Base-by-base conservation (phyloP, 2,888 invertebrate species). In the Eupelmus urozonus region DNA sequence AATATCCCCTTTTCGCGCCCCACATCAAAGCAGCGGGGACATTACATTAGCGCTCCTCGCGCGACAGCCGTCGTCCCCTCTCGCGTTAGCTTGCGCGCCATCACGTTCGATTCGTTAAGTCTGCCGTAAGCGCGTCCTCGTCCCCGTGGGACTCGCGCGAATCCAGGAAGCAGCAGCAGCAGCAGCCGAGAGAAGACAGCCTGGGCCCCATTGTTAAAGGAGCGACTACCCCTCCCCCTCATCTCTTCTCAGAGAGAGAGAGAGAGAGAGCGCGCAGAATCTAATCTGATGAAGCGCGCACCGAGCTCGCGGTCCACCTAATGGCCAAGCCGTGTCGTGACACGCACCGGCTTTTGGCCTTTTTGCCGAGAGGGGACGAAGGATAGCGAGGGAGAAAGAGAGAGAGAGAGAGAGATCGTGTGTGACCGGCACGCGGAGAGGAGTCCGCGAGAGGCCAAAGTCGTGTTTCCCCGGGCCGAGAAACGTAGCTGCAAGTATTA, bases 261-360 rank as follows among this genome's bases (percentile, higher is more conserved):
- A 49, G 40, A 60, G 60, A 60, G 57, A 60, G 40, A 72, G 87
- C 83, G 84, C 85, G 84, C 83, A 84, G 87, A 87, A 89, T 88
- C 88, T 88, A 89, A 89, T 89, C 89, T 89, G 89, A 89, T 89
- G 88, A 84, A 86, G 85, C 88, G 84, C 71, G n/a, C n/a, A n/a
- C n/a, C n/a, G n/a, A n/a, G n/a, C n/a, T 87, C 69, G 3, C 72
- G 88, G 86, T 87, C 88, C 87, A 87, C 87, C 87, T 89, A 89
- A 89, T 89, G 89, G 89, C 88, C 88, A 89, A 89, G 87, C 89
- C 89, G 87, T 89, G 89, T 89, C 87, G 85, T 85, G 88, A 87
- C 88, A 88, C 89, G 89, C 89, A 89, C 87, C 88, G n/a, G n/a
- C n/a, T n/a, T 87, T 45, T 84, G 81, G 84, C 81, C 83, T 85